Evolutionary conservation across 2,113 vertebrate genomes (phyloP).

Genomic region (Motacilla tschutschensis): DNA sequence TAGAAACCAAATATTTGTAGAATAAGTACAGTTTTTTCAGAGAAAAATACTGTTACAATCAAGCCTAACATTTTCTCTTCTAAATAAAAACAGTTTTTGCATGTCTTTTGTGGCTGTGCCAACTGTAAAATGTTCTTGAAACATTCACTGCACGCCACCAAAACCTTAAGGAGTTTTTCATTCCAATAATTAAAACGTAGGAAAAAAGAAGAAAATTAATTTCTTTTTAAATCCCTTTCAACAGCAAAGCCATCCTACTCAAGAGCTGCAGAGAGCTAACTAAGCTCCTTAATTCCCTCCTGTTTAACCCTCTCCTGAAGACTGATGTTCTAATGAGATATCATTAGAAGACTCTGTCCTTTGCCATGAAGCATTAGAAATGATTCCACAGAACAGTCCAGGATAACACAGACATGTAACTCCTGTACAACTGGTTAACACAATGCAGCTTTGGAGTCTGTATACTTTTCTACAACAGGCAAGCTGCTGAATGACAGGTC

Average conservation of each 20-base stretch:
- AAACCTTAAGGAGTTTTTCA: background rate
- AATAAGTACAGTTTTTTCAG: background rate
- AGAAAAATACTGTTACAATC: background rate
- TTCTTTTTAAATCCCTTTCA: conserved; percentile 29
- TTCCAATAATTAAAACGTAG: conserved; percentile 19
- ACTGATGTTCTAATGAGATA: conserved; percentile 23
- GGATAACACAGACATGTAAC: background rate
- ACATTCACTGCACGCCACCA: background rate
- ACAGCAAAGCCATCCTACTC: conserved; percentile 6
- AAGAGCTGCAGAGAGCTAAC: background rate
- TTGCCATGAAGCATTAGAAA: background rate
- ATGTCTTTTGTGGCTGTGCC: background rate
- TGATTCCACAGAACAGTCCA: background rate
- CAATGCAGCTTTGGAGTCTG: background rate
- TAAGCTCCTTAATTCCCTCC: conserved; percentile 27
- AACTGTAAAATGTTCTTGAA: background rate
- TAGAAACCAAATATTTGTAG: background rate
- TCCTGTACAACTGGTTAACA: background rate
- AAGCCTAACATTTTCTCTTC: background rate
- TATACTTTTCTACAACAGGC: background rate
- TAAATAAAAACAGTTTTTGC: background rate
- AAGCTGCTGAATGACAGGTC: background rate
- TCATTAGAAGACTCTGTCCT: background rate
- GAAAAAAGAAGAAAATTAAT: background rate
- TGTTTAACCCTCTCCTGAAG: conserved; percentile 39